phyloP scores from a whole-genome alignment of 2,113 vertebrate species.

The Echinops telfairi region DNA sequence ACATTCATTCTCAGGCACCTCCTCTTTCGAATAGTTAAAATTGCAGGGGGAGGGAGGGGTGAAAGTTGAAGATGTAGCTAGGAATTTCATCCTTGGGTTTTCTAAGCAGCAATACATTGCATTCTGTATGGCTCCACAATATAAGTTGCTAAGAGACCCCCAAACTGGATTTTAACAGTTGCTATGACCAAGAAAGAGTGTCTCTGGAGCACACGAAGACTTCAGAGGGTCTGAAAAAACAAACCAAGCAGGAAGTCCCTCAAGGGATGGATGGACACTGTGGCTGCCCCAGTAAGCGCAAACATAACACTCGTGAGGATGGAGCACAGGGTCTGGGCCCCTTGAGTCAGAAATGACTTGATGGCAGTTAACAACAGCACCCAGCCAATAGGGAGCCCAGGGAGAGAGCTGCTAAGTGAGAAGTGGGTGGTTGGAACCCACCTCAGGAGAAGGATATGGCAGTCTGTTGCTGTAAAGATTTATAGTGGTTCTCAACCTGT shows the following conservation, averaged over 20 bases:
- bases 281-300: too few relatives aligned
- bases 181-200: too few relatives aligned
- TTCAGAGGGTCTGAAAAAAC: too few relatives aligned
- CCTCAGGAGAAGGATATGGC: not conserved
- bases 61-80: not conserved
- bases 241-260: too few relatives aligned
- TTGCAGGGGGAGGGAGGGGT: not conserved
- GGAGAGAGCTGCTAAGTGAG: not conserved
- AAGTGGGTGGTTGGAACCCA: not conserved
- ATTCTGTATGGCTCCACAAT: fast-evolving
- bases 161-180: not conserved
- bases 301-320: too few relatives aligned
- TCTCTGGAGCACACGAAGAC: too few relatives aligned
- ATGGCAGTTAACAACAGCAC: too few relatives aligned
- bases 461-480: not conserved
- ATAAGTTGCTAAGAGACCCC: not conserved
- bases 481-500: not conserved
- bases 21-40: not conserved
- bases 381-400: too few relatives aligned
- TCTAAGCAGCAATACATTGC: not conserved
- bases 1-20: not conserved
- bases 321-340: too few relatives aligned
- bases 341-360: too few relatives aligned
- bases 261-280: too few relatives aligned
- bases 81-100: constrained; percentile 2